Evolutionary conservation across 2,113 vertebrate genomes (phyloP).

Genomic region (zebrafish (Danio rerio)): DNA sequence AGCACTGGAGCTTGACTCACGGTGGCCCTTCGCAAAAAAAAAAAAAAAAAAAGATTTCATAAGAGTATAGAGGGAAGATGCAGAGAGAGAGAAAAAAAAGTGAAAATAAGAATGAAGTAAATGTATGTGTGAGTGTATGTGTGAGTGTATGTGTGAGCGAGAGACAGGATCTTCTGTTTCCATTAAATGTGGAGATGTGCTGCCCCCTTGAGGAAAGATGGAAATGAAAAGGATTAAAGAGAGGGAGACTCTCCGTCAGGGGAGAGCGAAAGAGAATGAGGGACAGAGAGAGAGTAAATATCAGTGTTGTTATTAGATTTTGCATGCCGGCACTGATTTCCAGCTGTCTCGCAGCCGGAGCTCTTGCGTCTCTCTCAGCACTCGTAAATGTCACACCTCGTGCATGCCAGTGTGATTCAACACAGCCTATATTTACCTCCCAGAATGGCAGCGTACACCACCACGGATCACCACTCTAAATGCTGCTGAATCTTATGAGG

Average conservation of each 20-base stretch:
- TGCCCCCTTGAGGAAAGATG: slow-evolving; percentile 71
- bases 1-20: slow-evolving; percentile 67
- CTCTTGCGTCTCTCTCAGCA: slow-evolving; percentile 39
- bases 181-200: slow-evolving; percentile 65
- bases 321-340: slow-evolving; percentile 43
- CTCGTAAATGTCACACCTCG: slow-evolving; percentile 60
- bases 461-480: slow-evolving; percentile 35
- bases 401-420: slow-evolving; percentile 47
- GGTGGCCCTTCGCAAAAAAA: slow-evolving; percentile 57
- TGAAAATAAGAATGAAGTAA: slow-evolving; percentile 35
- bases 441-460: slow-evolving; percentile 39
- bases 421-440: slow-evolving; percentile 51
- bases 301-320: slow-evolving; percentile 42
- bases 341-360: slow-evolving; percentile 48
- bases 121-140: background rate
- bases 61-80: slow-evolving; percentile 16
- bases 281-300: slow-evolving; percentile 42
- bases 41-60: slow-evolving; percentile 23
- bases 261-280: background rate
- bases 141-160: no score
- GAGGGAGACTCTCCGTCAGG: background rate
- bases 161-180: background rate
- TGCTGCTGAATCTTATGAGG: slow-evolving; percentile 19
- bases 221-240: background rate
- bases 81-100: background rate